Base-by-base conservation (phyloP, 2,113 vertebrate species). In the Paramormyrops kingsleyae region DNA sequence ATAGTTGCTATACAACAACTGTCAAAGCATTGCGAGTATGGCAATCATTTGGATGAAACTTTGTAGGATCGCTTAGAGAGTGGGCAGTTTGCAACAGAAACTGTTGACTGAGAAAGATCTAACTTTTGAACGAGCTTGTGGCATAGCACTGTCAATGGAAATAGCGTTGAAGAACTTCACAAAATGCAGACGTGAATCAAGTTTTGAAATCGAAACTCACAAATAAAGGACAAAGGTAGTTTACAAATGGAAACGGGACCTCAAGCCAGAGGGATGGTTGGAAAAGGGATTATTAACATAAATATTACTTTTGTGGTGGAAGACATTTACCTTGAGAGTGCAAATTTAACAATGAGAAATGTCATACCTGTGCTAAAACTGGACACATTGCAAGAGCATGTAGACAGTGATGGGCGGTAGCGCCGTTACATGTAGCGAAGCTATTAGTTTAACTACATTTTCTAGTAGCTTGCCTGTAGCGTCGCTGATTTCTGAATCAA, bases 261-360 rank as follows among this genome's bases (percentile, higher is more conserved):
- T 50, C 7, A 50, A 59, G 46, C 12, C 44, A 35, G 13, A n/a
- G n/a, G 53, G 47, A 27, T 83, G 21, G 21, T 89, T 83, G 31
- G 31, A 83, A 7, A 83, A 21, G 5, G 39, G 86, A 70, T n/a
- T 31, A 31, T 59, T 21, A 70, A 27, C n/a, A n/a, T 12, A 31
- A 31, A 70, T 70, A 27, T 62, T 91, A 89, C 12, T n/a, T 80
- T 88, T 92, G 87, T 44, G 80, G 66, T n/a, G 80, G 86, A 31
- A 88, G 27, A 44, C 89, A 91, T 88, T 35, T 42, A 12, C 35
- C 86, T 10, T 10, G 9, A 35, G 59, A 49, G 2, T 90, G 56
- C 8, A 62, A 49, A 42, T 90, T 85, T 21, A 89, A 88, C 35
- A 24, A 74, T n/a, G 90, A 90, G 27, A 89, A 90, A 47, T 92